Conservation (phyloP, 1,140 invertebrate species). For the Zaprionus ghesquierei region DNA sequence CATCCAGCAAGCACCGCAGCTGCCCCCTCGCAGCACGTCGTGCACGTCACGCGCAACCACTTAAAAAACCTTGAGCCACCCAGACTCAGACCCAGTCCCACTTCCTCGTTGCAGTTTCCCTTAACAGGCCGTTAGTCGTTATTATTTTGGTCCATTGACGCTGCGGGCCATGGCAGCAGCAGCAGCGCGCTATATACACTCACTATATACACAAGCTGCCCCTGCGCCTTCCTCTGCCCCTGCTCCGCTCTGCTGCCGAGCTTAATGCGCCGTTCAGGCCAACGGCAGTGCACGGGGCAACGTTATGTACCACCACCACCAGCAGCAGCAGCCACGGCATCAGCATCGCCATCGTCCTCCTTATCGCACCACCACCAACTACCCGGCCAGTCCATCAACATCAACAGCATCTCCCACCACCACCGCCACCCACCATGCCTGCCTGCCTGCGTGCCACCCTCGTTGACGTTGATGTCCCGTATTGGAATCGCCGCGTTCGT, state of each 20-base stretch:
- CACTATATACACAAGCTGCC: conserved; percentile 17
- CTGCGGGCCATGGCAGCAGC: conserved; percentile 68
- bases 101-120: conserved; percentile 63
- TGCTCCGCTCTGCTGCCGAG: background rate
- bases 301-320: conserved; percentile 65
- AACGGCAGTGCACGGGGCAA: conserved; percentile 44
- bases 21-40: conserved; percentile 21
- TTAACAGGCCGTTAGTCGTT: conserved; percentile 80
- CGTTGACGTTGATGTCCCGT: conserved; percentile 80
- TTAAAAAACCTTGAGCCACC: conserved; percentile 76
- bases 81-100: conserved; percentile 1
- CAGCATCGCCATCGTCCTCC: background rate
- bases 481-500: conserved; percentile 80
- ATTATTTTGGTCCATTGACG: conserved; percentile 83
- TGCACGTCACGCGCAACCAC: conserved; percentile 79
- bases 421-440: background rate
- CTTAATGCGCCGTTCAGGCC: conserved; percentile 49
- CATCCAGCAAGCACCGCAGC: conserved; percentile 14
- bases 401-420: conserved; percentile 24
- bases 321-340: conserved; percentile 10
- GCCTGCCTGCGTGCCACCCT: conserved; percentile 50
- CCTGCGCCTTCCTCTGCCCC: background rate
- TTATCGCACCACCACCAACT: background rate
- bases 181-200: conserved; percentile 32
- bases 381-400: conserved; percentile 36